Evolutionary conservation across 1,140 invertebrate genomes (phyloP).

Genomic region (Mamestra configurata): DNA sequence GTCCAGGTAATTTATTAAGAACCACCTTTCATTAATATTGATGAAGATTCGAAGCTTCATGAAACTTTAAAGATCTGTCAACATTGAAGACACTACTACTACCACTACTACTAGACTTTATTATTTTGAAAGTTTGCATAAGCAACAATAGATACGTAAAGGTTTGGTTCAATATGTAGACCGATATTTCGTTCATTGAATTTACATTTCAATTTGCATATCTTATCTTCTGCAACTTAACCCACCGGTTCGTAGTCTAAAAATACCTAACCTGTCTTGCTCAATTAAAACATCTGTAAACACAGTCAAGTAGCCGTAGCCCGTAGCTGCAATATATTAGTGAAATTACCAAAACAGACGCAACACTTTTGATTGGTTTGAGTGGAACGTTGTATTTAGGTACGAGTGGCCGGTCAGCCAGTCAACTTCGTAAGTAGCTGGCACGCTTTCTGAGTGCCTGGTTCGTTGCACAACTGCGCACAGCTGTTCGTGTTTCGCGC

Average conservation of each 20-base stretch:
- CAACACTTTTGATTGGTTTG: slow-evolving; percentile 42
- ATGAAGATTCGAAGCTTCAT: neutral
- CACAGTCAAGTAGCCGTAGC: slow-evolving; percentile 1
- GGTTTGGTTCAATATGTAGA: neutral
- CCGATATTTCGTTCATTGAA: neutral
- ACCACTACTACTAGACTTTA: too few relatives aligned
- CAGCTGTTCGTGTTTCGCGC: slow-evolving; percentile 59
- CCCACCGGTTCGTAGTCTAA: slow-evolving; percentile 1
- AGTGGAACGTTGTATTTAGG: slow-evolving; percentile 22
- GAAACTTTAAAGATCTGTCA: neutral
- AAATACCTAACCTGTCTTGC: slow-evolving; percentile 27
- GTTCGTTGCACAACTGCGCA: slow-evolving; percentile 72
- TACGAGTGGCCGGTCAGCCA: slow-evolving; percentile 44
- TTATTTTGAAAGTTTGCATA: neutral
- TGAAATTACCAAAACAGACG: slow-evolving; percentile 35
- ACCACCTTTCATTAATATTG: neutral
- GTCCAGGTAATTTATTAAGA: slow-evolving; percentile 82
- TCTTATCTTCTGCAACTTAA: slow-evolving; percentile 37
- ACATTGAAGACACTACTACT: neutral
- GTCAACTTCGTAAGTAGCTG: slow-evolving; percentile 64
- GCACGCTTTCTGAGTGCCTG: slow-evolving; percentile 67
- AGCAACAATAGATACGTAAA: neutral
- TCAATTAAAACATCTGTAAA: slow-evolving; percentile 38
- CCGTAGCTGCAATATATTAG: slow-evolving; percentile 23
- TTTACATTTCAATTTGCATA: slow-evolving; percentile 15